Evolutionary conservation across 2,888 invertebrate genomes (phyloP), one percentile per base, ranked within the genome.

Genomic region (Hylaea fasciaria): DNA sequence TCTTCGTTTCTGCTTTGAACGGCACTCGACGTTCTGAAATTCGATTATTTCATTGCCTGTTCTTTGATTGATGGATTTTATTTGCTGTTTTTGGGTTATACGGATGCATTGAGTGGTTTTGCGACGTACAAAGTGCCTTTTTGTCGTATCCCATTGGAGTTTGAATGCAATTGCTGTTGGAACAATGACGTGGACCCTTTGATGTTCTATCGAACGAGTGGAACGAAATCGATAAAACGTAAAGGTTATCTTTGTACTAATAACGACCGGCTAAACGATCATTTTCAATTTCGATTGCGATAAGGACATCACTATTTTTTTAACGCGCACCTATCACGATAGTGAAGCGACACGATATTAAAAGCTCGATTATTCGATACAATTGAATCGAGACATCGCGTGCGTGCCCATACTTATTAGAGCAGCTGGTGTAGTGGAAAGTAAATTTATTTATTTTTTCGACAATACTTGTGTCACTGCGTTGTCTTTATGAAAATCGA

Each of bases 21-120:
- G 83, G 85, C 85, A 80, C 85, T 87, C 86, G 82, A 81, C 85
- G 85, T 86, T 87, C 83, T 83, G 80, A 82, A 86, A 90, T 89
- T 87, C 86, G 89, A 90, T 90, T 89, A 90, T 88, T 85, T 83
- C 86, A 85, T 86, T 85, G 81, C 84, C 83, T 80, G 83, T 87
- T 85, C 90, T 91, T 88, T 90, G 91, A 91, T 92, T 91, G 91
- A 89, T 87, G 87, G 81, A 81, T 86, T 83, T 82, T 76, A 78
- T 83, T 81, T 76, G 64, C 64, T 66, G 82, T 85, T 83, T 80
- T 78, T 73, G 72, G 78, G 78, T 79, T 80, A 56, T 62, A 48
- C 57, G 60, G 46, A 64, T 78, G 78, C 81, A 82, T 81, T 83
- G 80, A 77, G 80, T 78, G 84, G 83, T 82, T 84, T 74, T 73